Evolutionary conservation across 2,113 vertebrate genomes (phyloP).

Genomic region (Tapirus terrestris): DNA sequence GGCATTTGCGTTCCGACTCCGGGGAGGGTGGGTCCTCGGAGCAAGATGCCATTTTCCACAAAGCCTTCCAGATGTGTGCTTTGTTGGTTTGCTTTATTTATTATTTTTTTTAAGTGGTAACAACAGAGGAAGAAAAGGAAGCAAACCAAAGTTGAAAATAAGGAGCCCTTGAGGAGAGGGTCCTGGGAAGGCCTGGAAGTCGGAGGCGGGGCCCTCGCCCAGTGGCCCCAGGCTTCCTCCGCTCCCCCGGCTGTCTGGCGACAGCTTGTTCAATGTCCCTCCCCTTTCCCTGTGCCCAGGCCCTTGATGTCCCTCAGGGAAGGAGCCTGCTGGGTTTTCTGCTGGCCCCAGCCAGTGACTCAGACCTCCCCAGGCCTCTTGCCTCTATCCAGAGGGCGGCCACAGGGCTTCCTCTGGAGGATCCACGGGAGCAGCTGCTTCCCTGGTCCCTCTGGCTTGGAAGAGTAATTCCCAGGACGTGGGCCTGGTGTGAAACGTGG

Average conservation of each 20-base stretch:
- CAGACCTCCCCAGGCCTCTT: not conserved
- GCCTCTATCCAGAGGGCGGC: not conserved
- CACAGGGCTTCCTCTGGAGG: not conserved
- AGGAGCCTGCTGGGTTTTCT: not conserved
- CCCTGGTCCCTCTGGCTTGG: not conserved
- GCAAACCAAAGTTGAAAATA: not conserved
- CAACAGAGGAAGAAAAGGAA: conserved; percentile 56
- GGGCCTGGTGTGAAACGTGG: not conserved
- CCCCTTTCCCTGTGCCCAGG: not conserved
- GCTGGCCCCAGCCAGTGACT: not conserved
- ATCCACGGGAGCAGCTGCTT: fast-evolving
- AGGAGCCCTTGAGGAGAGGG: not conserved
- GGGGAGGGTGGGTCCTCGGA: conserved; percentile 38
- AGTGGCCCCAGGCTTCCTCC: not conserved
- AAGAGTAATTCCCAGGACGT: not conserved
- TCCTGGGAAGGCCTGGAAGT: not conserved
- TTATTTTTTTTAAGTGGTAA: conserved; percentile 73
- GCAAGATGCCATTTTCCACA: conserved; percentile 56
- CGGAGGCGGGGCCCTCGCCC: not conserved
- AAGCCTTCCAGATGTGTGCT: conserved; percentile 78
- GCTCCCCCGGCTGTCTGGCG: fast-evolving
- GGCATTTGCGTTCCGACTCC: not conserved
- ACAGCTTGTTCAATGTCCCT: fast-evolving
- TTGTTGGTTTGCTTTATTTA: conserved; percentile 67
- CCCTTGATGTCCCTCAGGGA: not conserved